Conservation (phyloP, 2,888 invertebrate species). For the Drosophila fulvimacula region DNA sequence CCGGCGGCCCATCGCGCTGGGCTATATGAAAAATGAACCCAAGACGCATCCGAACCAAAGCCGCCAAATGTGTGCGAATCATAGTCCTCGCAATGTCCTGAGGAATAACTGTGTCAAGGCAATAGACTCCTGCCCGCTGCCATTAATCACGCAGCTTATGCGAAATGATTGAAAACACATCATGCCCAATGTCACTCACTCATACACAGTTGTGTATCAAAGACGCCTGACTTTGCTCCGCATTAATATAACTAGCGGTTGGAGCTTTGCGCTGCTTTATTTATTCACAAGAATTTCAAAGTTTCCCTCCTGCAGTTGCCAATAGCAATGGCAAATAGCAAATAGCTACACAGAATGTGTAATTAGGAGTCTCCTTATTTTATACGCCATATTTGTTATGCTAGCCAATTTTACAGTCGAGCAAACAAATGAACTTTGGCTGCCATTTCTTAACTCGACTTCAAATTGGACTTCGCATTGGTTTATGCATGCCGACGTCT, state of each 20-base stretch:
- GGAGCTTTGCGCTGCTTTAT: not conserved
- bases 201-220: not conserved
- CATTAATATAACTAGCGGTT: not conserved
- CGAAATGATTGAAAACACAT: constrained; percentile 70
- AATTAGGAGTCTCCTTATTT: constrained; percentile 28
- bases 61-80: constrained; percentile 13
- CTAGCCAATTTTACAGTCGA: constrained; percentile 40
- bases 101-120: constrained; percentile 58
- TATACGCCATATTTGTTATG: constrained; percentile 11
- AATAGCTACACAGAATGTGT: constrained; percentile 45
- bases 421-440: constrained; percentile 16
- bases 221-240: not conserved
- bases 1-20: constrained; percentile 1
- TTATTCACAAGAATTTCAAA: constrained; percentile 12
- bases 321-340: constrained; percentile 33
- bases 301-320: constrained; percentile 13
- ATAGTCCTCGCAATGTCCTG: constrained; percentile 32
- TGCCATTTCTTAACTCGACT: constrained; percentile 32
- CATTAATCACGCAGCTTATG: constrained; percentile 72
- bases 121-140: constrained; percentile 46
- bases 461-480: constrained; percentile 8
- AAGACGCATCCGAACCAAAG: constrained; percentile 9
- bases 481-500: not conserved
- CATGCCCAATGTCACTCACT: constrained; percentile 22
- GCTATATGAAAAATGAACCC: constrained; percentile 65